Evolutionary conservation across 1,140 invertebrate genomes (phyloP).

Genomic region (Lordiphosa collinella): DNA sequence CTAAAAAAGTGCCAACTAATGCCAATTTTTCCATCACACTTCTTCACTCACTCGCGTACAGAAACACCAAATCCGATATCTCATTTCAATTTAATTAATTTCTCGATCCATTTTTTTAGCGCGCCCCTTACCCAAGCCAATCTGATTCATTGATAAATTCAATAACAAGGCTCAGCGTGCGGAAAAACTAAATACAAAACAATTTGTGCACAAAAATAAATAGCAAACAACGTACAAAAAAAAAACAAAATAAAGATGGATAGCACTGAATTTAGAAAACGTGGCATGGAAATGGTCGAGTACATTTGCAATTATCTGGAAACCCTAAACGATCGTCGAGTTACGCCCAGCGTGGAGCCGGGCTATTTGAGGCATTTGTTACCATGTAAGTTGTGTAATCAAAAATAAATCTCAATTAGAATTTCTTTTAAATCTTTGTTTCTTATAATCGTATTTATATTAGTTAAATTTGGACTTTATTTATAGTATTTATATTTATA

Average conservation of each 20-base stretch:
- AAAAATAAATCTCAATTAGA: background rate
- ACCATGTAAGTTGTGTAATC: slow-evolving; percentile 81
- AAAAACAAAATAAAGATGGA: slow-evolving; percentile 86
- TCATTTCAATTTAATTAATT: too few species aligned
- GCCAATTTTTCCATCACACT: too few species aligned
- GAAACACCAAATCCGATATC: too few species aligned
- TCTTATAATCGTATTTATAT: too few species aligned
- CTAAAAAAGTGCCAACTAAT: too few species aligned
- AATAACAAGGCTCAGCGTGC: slow-evolving; percentile 6
- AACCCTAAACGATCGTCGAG: slow-evolving; percentile 89
- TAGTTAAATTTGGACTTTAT: too few species aligned
- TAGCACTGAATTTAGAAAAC: slow-evolving; percentile 91
- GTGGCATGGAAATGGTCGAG: slow-evolving; percentile 98
- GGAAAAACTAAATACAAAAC: slow-evolving; percentile 9
- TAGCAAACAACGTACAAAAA: slow-evolving; percentile 17
- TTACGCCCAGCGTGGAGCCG: slow-evolving; percentile 94
- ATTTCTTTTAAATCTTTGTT: background rate
- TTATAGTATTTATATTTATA: too few species aligned
- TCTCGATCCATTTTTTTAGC: too few species aligned
- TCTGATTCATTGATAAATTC: slow-evolving; percentile 23
- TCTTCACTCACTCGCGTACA: too few species aligned
- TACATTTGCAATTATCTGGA: slow-evolving; percentile 98
- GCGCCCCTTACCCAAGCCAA: too few species aligned
- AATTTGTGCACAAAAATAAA: slow-evolving; percentile 10
- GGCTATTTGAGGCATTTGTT: slow-evolving; percentile 93